phyloP scores from a whole-genome alignment of 2,797 vertebrate genomes.

The Lophius americanus region DNA sequence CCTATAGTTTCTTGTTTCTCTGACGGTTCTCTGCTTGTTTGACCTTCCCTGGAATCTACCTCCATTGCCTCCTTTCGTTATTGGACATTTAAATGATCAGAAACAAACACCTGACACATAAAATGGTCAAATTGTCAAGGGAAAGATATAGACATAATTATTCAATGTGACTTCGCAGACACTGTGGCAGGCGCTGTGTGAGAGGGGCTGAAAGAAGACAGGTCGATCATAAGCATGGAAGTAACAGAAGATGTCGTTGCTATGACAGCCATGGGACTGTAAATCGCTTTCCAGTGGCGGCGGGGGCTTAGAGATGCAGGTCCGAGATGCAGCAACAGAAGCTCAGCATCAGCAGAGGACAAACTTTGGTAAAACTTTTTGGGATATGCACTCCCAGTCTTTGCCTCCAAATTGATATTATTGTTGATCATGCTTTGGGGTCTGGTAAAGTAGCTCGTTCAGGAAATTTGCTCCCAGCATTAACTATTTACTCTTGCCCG shows the following conservation, averaged over 20 bases:
- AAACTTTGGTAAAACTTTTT: not conserved
- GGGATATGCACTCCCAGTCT: no score
- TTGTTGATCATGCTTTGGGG: no score
- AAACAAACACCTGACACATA: slow-evolving; percentile 6
- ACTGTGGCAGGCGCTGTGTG: slow-evolving; percentile 35
- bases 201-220: slow-evolving; percentile 44
- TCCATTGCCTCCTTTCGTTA: slow-evolving; percentile 7
- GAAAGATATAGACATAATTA: slow-evolving; percentile 45
- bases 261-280: slow-evolving; percentile 23
- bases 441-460: no score
- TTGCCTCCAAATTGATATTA: no score
- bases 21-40: slow-evolving; percentile 4
- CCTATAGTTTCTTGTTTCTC: slow-evolving; percentile 23
- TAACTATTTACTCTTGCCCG: no score
- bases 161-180: slow-evolving; percentile 55
- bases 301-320: not conserved
- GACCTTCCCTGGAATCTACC: slow-evolving; percentile 20
- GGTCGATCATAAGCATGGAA: slow-evolving; percentile 21
- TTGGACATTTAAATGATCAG: not conserved
- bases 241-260: slow-evolving; percentile 28
- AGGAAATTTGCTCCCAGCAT: no score
- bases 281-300: slow-evolving; percentile 2
- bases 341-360: not conserved
- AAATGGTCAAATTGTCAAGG: slow-evolving; percentile 9
- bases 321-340: not conserved